phyloP scores from a whole-genome alignment of 1,140 invertebrate genomes.

The Danaus plexippus region DNA sequence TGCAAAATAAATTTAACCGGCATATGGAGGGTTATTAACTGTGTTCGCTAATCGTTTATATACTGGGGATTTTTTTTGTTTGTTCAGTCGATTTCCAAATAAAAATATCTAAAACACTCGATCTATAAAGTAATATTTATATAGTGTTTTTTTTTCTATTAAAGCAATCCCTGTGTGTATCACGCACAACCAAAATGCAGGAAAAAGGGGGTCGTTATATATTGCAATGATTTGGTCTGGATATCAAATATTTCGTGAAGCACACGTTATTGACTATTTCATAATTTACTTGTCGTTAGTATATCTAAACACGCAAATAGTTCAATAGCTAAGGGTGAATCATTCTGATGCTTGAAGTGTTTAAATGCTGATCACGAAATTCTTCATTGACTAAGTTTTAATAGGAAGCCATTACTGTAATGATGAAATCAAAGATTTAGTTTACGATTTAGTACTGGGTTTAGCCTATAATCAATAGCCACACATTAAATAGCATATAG shows the following conservation, averaged over 20 bases:
- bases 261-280: slow-evolving; percentile 47
- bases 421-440: slow-evolving; percentile 21
- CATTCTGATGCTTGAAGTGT: slow-evolving; percentile 30
- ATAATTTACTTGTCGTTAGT: slow-evolving; percentile 55
- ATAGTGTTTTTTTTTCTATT: slow-evolving; percentile 28
- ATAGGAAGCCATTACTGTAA: slow-evolving; percentile 24
- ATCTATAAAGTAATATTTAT: slow-evolving; percentile 38
- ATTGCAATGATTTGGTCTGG: slow-evolving; percentile 34
- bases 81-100: slow-evolving; percentile 39
- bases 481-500: slow-evolving; percentile 38
- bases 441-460: slow-evolving; percentile 21
- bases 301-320: slow-evolving; percentile 56
- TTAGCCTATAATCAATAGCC: slow-evolving; percentile 30
- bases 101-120: slow-evolving; percentile 56
- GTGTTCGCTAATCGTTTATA: slow-evolving; percentile 11
- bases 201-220: slow-evolving; percentile 37
- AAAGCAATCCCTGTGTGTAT: slow-evolving; percentile 41
- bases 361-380: slow-evolving; percentile 33
- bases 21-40: slow-evolving; percentile 5
- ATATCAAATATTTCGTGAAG: slow-evolving; percentile 46
- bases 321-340: slow-evolving; percentile 33
- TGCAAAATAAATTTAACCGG: slow-evolving; percentile 16
- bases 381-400: slow-evolving; percentile 22
- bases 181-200: slow-evolving; percentile 59
- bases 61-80: slow-evolving; percentile 56